phyloP scores from a whole-genome alignment of 2,797 vertebrate species.

The Onychomys leucogaster region DNA sequence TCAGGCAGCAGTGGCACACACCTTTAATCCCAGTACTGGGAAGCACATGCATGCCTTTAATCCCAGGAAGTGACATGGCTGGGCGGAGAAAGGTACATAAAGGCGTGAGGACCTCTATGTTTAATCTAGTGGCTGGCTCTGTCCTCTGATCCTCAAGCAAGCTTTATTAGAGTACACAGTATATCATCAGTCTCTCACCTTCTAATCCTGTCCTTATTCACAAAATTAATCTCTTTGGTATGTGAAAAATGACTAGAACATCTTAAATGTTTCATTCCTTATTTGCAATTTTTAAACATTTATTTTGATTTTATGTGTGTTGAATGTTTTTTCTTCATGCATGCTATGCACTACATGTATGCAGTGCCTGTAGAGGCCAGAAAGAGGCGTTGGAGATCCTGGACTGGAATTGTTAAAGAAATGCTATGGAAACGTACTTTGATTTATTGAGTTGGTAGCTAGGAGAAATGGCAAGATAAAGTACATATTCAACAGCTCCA shows the following conservation, averaged over 20 bases:
- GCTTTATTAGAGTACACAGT: too few relatives aligned
- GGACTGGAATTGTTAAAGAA: background rate
- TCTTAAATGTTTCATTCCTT: slow-evolving; percentile 16
- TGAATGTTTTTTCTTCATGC: background rate
- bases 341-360: background rate
- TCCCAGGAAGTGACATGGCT: too few relatives aligned
- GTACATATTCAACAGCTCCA: background rate
- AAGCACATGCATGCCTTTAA: too few relatives aligned
- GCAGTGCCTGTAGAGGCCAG: background rate
- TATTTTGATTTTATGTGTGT: background rate
- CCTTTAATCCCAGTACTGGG: too few relatives aligned
- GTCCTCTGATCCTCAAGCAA: too few relatives aligned
- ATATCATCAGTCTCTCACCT: background rate
- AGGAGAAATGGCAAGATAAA: slow-evolving; percentile 20
- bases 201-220: background rate
- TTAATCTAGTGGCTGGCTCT: too few relatives aligned
- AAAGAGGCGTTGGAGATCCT: background rate
- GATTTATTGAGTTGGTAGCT: too few relatives aligned
- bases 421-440: too few relatives aligned
- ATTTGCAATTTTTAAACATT: slow-evolving; percentile 40
- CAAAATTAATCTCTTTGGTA: background rate
- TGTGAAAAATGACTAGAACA: background rate
- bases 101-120: too few relatives aligned
- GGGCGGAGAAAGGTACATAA: too few relatives aligned
- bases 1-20: too few relatives aligned